These are phyloP conservation scores for Pandemis corylana DNA, from an alignment of 2,888 invertebrate genomes.

Conservation along the genomic window DNA sequence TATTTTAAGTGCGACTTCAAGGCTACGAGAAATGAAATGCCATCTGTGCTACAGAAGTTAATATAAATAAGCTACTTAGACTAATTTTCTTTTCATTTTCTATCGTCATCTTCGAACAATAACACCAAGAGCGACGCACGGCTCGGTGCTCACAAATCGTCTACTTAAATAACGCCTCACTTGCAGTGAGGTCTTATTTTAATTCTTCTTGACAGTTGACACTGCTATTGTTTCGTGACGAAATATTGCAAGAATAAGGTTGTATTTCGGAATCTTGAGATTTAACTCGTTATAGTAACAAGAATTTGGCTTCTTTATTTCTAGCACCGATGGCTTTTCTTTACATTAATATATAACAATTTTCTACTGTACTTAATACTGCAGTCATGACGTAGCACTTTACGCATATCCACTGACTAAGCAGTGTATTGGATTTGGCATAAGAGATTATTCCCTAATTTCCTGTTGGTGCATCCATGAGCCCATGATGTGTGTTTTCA, in stretches of 20 bases:
- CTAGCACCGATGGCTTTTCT: neutral
- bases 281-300: too few relatives aligned
- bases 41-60: neutral
- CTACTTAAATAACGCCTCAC: too few relatives aligned
- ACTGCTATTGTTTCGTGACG: too few relatives aligned
- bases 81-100: neutral
- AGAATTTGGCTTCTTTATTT: too few relatives aligned
- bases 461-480: neutral
- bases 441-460: slow-evolving; percentile 10
- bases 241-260: too few relatives aligned
- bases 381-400: neutral
- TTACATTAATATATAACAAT: neutral
- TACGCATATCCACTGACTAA: neutral
- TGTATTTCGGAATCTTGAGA: too few relatives aligned
- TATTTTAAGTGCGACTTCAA: neutral
- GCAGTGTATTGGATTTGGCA: neutral
- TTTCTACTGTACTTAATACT: neutral
- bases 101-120: neutral
- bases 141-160: too few relatives aligned
- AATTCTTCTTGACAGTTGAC: too few relatives aligned
- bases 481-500: slow-evolving; percentile 15
- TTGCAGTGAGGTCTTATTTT: too few relatives aligned
- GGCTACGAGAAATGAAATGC: neutral
- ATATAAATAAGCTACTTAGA: neutral
- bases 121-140: too few relatives aligned